A percentile compares a stretch with the other conserved stretches of the same genome.
These are phyloP conservation scores for Tyto alba DNA, from an alignment of 2,113 vertebrate genomes.

Conservation along the genomic window DNA sequence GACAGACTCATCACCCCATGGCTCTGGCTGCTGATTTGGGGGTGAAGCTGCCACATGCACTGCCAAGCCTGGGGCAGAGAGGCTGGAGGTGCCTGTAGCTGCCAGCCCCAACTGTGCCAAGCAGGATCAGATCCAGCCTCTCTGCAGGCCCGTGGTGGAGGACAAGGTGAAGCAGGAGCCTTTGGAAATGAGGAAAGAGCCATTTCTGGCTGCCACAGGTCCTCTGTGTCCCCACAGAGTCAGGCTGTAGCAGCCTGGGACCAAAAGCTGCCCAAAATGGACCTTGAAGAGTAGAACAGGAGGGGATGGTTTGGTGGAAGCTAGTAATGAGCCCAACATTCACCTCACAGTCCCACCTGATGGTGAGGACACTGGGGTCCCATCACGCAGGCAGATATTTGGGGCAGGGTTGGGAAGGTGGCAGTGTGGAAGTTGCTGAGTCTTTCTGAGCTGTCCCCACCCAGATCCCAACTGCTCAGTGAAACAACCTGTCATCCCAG, in stretches of 20 bases:
- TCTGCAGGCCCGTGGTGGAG: not conserved
- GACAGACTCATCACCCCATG: fast-evolving
- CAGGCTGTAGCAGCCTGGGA: not conserved
- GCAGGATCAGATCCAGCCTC: not conserved
- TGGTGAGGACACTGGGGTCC: not conserved
- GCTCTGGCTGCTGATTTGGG: not conserved
- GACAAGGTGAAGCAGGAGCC: not conserved
- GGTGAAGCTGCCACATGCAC: fast-evolving
- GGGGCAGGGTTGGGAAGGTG: not conserved
- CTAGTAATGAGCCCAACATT: not conserved
- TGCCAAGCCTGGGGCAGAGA: not conserved
- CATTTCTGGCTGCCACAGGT: fast-evolving
- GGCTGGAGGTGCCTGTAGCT: fast-evolving
- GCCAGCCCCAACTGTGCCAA: fast-evolving
- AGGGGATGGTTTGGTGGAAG: not conserved
- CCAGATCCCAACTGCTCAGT: not conserved
- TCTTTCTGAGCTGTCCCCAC: fast-evolving
- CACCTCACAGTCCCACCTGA: not conserved
- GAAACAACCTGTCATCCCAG: not conserved
- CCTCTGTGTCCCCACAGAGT: not conserved
- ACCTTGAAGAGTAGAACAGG: not conserved
- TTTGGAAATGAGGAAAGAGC: not conserved
- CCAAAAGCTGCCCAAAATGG: not conserved
- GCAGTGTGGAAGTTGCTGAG: not conserved
- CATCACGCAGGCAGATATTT: not conserved